Percentiles rank a stretch among this genome's conserved stretches.
These are phyloP conservation scores for Philopotamus ludificatus DNA, from an alignment of 1,140 invertebrate species.

Conservation along the genomic window DNA sequence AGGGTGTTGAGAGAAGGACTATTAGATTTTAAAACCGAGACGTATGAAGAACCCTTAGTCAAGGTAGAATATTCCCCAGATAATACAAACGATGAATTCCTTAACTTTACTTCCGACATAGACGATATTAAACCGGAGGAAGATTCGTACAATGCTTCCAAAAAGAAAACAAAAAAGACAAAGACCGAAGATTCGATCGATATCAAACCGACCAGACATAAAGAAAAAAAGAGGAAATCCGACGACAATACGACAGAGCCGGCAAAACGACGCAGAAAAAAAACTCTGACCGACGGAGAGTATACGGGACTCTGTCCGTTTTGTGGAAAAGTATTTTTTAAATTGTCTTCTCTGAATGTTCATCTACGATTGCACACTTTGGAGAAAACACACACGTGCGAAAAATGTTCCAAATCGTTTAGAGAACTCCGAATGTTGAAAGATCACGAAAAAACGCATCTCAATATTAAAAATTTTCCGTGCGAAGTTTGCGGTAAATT, in stretches of 20 bases:
- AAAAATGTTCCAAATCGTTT: constrained; percentile 31
- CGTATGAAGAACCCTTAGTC: constrained; percentile 4
- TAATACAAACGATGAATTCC: background rate
- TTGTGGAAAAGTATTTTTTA: constrained; percentile 36
- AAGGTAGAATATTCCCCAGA: constrained; percentile 19
- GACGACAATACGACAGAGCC: constrained; percentile 7
- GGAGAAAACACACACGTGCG: constrained; percentile 25
- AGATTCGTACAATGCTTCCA: background rate
- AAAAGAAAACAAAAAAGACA: constrained; percentile 27
- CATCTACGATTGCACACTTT: constrained; percentile 33
- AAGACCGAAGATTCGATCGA: too few species aligned
- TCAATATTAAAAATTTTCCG: constrained; percentile 37
- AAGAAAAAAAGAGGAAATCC: background rate
- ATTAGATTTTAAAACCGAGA: constrained; percentile 7
- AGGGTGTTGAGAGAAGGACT: constrained; percentile 27
- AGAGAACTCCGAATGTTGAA: constrained; percentile 26
- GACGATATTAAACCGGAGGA: constrained; percentile 1
- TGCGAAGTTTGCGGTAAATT: constrained; percentile 39
- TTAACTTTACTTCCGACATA: constrained; percentile 2
- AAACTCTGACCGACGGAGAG: background rate
- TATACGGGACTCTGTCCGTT: constrained; percentile 33
- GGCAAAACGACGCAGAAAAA: constrained; percentile 13
- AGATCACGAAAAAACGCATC: constrained; percentile 36
- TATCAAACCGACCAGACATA: background rate
- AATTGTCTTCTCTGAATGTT: constrained; percentile 28